A percentile compares a stretch with the other conserved stretches of the same genome.
These are phyloP conservation scores for Orgyia antiqua DNA, from an alignment of 2,888 invertebrate species.

Conservation along the genomic window DNA sequence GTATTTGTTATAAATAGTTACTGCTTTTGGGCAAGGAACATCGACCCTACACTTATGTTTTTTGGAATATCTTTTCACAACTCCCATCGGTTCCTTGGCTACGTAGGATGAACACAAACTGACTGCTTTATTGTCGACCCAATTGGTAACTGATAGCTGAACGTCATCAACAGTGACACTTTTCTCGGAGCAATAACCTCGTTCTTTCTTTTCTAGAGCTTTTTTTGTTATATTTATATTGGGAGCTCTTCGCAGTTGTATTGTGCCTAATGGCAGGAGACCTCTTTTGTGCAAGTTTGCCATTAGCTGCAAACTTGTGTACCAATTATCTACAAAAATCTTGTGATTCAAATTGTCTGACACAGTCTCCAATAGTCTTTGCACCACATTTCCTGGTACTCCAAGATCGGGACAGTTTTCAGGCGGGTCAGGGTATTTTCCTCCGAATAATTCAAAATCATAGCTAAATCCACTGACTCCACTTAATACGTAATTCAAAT, in stretches of 20 bases:
- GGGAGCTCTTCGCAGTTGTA: background rate
- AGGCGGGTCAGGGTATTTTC: too few species aligned
- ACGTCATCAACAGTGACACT: background rate
- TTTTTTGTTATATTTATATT: background rate
- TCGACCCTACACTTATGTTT: background rate
- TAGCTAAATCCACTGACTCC: conserved; percentile 1
- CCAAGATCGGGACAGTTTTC: conserved; percentile 1
- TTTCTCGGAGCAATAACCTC: conserved; percentile 1
- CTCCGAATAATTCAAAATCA: background rate
- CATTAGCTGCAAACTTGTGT: too few species aligned
- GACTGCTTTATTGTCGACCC: conserved; percentile 23
- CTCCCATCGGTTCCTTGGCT: conserved; percentile 17
- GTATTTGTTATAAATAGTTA: conserved; percentile 16
- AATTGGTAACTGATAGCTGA: conserved; percentile 10
- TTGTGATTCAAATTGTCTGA: conserved; percentile 17
- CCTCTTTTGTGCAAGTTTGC: conserved; percentile 18
- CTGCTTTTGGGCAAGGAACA: conserved; percentile 13
- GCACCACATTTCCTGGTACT: conserved; percentile 4
- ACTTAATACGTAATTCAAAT: background rate
- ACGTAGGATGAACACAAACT: conserved; percentile 23
- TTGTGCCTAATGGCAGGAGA: conserved; percentile 11
- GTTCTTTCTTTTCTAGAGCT: background rate
- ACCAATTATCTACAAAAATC: conserved; percentile 21
- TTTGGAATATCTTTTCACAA: conserved; percentile 9
- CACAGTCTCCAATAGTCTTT: conserved; percentile 14